Evolutionary conservation across 2,888 invertebrate species (phyloP).

Genomic region (Caenorhabditis afra): DNA sequence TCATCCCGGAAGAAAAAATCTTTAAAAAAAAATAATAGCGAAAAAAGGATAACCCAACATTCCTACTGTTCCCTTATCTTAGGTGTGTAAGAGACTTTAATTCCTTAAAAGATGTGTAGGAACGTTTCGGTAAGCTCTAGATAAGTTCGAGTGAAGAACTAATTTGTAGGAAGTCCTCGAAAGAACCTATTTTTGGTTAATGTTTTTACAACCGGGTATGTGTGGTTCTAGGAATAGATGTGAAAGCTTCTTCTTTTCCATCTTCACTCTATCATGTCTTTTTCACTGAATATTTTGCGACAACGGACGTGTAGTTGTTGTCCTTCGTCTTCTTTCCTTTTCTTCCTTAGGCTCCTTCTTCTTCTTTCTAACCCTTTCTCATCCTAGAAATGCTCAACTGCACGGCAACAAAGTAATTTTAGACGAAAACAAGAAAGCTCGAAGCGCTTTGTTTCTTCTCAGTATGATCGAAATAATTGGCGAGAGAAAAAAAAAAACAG

Average conservation of each 20-base stretch:
- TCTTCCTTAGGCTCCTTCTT: conserved; percentile 42
- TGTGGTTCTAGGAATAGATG: conserved; percentile 50
- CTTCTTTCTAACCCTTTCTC: conserved; percentile 36
- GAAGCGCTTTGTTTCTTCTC: conserved; percentile 2
- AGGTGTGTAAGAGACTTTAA: too few species aligned
- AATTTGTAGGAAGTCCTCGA: conserved; percentile 10
- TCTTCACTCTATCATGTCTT: conserved; percentile 59
- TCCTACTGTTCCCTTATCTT: too few species aligned
- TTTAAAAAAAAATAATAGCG: too few species aligned
- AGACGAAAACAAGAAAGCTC: conserved; percentile 25
- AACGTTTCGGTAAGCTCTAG: too few species aligned
- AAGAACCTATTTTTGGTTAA: conserved; percentile 50
- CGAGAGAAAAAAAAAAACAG: too few species aligned
- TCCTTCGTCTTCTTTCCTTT: conserved; percentile 45
- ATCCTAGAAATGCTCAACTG: conserved; percentile 42
- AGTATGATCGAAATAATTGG: conserved; percentile 16
- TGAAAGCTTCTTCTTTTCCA: conserved; percentile 52
- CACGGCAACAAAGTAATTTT: conserved; percentile 45
- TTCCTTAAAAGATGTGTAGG: too few species aligned
- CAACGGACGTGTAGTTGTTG: conserved; percentile 59
- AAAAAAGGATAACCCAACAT: too few species aligned
- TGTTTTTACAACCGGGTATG: conserved; percentile 52
- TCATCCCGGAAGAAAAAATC: too few species aligned
- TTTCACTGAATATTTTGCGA: conserved; percentile 59
- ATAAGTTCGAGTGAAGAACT: too few species aligned